Conservation (phyloP, 1,140 invertebrate genomes). For the Drosophila bipectinata region DNA sequence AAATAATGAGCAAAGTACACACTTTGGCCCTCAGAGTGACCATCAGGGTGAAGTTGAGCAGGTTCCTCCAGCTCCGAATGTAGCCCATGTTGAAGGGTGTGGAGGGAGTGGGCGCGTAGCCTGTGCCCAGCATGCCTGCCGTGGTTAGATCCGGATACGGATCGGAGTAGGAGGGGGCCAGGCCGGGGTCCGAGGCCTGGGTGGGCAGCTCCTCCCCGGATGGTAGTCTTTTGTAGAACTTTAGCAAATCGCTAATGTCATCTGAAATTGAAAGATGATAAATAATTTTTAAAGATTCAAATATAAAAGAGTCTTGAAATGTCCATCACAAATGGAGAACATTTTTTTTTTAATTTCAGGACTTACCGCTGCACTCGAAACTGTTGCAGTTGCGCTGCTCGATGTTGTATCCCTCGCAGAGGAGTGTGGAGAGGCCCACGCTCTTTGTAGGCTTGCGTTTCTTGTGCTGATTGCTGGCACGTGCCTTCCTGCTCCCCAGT, state of each 20-base stretch:
- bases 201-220: conserved; percentile 37
- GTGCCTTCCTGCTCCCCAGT: conserved; percentile 49
- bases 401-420: conserved; percentile 83
- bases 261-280: conserved; percentile 44
- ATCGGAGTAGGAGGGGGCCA: conserved; percentile 34
- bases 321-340: too few species aligned
- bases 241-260: conserved; percentile 80
- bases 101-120: conserved; percentile 40
- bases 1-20: background rate
- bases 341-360: background rate
- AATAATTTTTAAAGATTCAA: too few species aligned
- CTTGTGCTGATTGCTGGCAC: conserved; percentile 69
- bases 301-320: too few species aligned
- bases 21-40: conserved; percentile 77
- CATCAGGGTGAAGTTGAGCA: conserved; percentile 79
- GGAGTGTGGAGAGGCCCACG: conserved; percentile 69
- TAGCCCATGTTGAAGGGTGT: conserved; percentile 79
- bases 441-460: conserved; percentile 71
- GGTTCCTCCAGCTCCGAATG: conserved; percentile 73
- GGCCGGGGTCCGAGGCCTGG: conserved; percentile 23
- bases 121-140: conserved; percentile 10
- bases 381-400: conserved; percentile 83
- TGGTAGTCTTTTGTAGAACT: conserved; percentile 80
- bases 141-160: conserved; percentile 38
- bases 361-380: conserved; percentile 81